These are phyloP conservation scores for Diabrotica virgifera DNA, from an alignment of 1,140 invertebrate genomes.

Conservation along the genomic window DNA sequence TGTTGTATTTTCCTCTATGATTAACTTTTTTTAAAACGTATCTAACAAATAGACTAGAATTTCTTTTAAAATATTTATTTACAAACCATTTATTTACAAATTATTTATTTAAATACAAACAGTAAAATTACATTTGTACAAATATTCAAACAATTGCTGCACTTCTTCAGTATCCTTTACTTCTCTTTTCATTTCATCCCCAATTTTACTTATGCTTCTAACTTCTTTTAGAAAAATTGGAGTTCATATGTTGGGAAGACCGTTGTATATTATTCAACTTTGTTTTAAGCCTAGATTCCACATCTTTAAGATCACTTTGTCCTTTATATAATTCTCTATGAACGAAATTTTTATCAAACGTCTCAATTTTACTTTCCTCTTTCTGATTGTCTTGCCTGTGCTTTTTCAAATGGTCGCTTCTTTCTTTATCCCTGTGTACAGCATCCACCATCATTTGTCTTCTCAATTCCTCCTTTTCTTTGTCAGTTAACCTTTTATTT, in stretches of 20 bases:
- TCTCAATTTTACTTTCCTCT: slow-evolving; percentile 54
- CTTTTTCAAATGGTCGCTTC: slow-evolving; percentile 60
- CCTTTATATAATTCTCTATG: slow-evolving; percentile 64
- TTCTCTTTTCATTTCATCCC: too few relatives aligned
- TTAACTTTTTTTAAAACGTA: too few relatives aligned
- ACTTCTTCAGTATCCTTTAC: too few relatives aligned
- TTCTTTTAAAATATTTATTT: too few relatives aligned
- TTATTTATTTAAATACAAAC: too few relatives aligned
- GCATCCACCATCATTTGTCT: slow-evolving; percentile 84
- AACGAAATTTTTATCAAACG: slow-evolving; percentile 53
- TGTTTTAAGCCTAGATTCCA: slow-evolving; percentile 74
- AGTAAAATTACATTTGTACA: too few relatives aligned
- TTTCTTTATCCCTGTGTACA: slow-evolving; percentile 65
- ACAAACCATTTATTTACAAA: too few relatives aligned
- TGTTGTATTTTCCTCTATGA: too few relatives aligned
- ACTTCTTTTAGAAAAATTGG: slow-evolving; percentile 63
- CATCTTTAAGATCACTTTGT: slow-evolving; percentile 61
- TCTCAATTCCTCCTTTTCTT: slow-evolving; percentile 68
- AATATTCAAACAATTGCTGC: too few relatives aligned
- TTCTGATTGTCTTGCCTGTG: slow-evolving; percentile 63
- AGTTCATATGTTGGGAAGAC: slow-evolving; percentile 62
- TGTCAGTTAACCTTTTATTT: slow-evolving; percentile 55
- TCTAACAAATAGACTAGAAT: too few relatives aligned
- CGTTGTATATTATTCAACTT: slow-evolving; percentile 82
- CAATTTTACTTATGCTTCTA: background rate